Evolutionary conservation across 2,113 vertebrate species (phyloP), one percentile per base, ranked within the genome.

Genomic region (Ibidorhyncha struthersii): DNA sequence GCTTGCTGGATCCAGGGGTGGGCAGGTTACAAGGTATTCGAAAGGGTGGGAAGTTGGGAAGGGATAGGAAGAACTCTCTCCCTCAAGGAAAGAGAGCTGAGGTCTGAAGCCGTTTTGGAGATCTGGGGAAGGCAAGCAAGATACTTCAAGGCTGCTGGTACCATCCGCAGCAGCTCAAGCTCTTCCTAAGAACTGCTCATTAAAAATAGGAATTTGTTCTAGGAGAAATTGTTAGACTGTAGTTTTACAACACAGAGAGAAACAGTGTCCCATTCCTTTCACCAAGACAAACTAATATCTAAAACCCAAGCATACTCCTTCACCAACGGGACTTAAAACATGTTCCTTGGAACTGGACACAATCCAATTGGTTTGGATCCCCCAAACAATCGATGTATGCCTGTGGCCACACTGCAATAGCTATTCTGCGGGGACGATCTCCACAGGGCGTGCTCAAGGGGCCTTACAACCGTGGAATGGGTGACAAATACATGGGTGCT

Each of bases 1-100:
- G 83, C 82, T 90, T 91, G 66, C 93, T 83, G 65, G 74, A 76
- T 91, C 88, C 74, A 86, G 66, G 83, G 83, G 92, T 77, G 84
- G 78, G 53, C 61, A 86, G 49, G 78, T 74, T 89, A 91, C 53
- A 92, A 71, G 65, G 72, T 53, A 76, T 9, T 55, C 9, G 10
- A 77, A 82, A 76, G 45, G 52, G 22, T 34, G 29, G 63, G 50
- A 92, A 72, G 23, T 12, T 88, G 59, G 61, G 63, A 92, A 94
- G 36, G 36, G 49, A 84, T 4, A 70, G 56, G 62, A 87, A 86
- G 47, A 91, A 58, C 52, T 69, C 40, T 3, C 3, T 61, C 76
- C 43, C 55, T 73, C 45, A 84, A 66, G 69, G 59, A 77, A 88
- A 72, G 55, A 81, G 18, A 86, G 21, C 22, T 76, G 80, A 82